phyloP scores from a whole-genome alignment of 2,797 vertebrate species.

The Falco naumanni region DNA sequence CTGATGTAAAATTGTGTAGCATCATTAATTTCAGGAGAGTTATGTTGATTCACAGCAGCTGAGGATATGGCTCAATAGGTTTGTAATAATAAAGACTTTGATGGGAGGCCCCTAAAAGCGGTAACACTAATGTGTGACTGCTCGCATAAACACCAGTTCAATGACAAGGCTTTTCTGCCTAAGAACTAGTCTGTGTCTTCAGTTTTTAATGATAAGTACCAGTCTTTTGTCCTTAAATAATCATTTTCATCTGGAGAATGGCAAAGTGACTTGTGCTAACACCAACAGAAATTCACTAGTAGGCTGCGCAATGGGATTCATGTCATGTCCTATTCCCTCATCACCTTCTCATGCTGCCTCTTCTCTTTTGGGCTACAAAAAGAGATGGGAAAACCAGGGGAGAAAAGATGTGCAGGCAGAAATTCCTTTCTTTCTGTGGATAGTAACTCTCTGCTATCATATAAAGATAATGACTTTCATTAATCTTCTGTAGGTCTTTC shows the following conservation, averaged over 20 bases:
- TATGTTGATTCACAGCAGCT: slow-evolving; percentile 33
- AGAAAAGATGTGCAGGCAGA: slow-evolving; percentile 21
- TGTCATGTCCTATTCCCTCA: slow-evolving; percentile 43
- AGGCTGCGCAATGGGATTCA: slow-evolving; percentile 45
- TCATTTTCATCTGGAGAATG: slow-evolving; percentile 56
- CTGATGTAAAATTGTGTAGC: slow-evolving; percentile 5
- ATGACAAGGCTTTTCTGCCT: slow-evolving; percentile 65
- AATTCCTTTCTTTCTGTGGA: slow-evolving; percentile 40
- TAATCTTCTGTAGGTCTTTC: slow-evolving; percentile 47
- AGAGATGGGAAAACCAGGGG: neutral
- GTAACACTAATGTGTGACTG: slow-evolving; percentile 55
- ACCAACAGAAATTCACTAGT: slow-evolving; percentile 55
- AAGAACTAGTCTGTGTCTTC: slow-evolving; percentile 58
- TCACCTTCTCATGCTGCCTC: slow-evolving; percentile 19
- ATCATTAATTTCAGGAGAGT: slow-evolving; percentile 45
- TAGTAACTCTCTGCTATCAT: slow-evolving; percentile 16
- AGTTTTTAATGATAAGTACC: slow-evolving; percentile 66
- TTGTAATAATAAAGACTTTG: slow-evolving; percentile 61
- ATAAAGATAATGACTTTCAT: slow-evolving; percentile 56
- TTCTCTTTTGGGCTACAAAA: slow-evolving; percentile 34
- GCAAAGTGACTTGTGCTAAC: slow-evolving; percentile 55
- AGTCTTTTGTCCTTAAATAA: slow-evolving; percentile 68
- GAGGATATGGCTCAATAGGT: slow-evolving; percentile 41
- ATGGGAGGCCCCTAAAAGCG: slow-evolving; percentile 42
- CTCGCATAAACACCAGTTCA: slow-evolving; percentile 66